These are phyloP conservation scores for Chauna torquata DNA, from an alignment of 2,113 vertebrate genomes.

Conservation along the genomic window DNA sequence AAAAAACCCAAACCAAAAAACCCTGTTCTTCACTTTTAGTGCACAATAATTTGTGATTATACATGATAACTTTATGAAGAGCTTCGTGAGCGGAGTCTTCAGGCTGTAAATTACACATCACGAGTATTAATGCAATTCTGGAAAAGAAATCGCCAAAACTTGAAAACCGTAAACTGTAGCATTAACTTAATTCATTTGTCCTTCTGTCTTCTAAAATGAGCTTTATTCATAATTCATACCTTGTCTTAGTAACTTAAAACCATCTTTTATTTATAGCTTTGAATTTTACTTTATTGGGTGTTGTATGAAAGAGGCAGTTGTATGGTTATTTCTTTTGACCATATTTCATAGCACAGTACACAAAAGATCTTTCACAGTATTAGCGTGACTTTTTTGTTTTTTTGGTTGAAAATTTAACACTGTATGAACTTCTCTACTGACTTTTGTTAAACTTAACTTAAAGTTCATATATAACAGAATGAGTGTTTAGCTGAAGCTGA, in stretches of 20 bases:
- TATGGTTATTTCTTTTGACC: neutral
- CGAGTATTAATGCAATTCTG: neutral
- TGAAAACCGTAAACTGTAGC: neutral
- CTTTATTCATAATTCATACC: neutral
- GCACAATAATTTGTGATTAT: neutral
- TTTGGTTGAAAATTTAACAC: neutral
- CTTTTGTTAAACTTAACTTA: neutral
- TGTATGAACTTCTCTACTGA: neutral
- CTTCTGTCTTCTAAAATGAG: neutral
- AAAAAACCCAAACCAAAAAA: neutral
- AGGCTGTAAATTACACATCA: neutral
- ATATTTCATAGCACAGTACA: neutral
- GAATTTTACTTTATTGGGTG: neutral
- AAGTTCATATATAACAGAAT: neutral
- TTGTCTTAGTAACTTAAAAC: neutral
- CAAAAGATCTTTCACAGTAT: neutral
- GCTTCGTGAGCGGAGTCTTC: neutral
- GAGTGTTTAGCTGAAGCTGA: neutral
- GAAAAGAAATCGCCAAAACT: neutral
- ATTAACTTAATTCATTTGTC: neutral
- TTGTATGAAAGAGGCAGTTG: neutral
- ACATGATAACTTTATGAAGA: neutral
- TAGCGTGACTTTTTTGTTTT: neutral
- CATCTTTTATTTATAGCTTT: neutral
- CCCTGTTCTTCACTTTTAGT: neutral